Conservation (phyloP, 2,797 vertebrate genomes). For the Cheirogaleus major region DNA sequence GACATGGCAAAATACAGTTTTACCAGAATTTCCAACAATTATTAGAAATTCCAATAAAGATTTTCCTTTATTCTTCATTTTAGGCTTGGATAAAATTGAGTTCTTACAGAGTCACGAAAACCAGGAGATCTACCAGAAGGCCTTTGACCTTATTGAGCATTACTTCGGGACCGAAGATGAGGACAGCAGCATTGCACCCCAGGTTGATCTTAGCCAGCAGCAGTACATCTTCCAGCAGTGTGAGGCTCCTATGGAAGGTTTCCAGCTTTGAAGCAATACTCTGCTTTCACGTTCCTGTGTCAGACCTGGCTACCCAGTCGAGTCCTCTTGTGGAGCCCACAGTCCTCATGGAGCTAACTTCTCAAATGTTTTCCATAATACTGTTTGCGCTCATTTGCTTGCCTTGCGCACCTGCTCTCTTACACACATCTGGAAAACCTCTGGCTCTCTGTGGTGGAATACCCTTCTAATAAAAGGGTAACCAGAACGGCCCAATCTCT, state of each 20-base stretch:
- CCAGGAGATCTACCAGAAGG: constrained; percentile 99
- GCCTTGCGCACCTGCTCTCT: constrained; percentile 89
- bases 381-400: constrained; percentile 89
- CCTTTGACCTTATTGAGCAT: constrained; percentile 98
- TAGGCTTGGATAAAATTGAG: constrained; percentile 98
- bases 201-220: constrained; percentile 96
- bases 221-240: constrained; percentile 99
- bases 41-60: background rate
- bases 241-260: constrained; percentile 98
- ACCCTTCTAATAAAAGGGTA: constrained; percentile 83
- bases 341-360: constrained; percentile 87
- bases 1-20: background rate
- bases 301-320: constrained; percentile 79
- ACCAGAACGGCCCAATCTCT: constrained; percentile 81
- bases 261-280: constrained; percentile 93
- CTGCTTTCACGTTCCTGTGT: constrained; percentile 80
- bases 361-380: constrained; percentile 87
- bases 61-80: constrained; percentile 58
- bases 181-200: constrained; percentile 95
- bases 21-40: background rate
- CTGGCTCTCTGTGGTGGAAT: constrained; percentile 86
- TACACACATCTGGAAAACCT: constrained; percentile 88
- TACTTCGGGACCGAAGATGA: constrained; percentile 98
- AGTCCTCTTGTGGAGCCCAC: constrained; percentile 86
- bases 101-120: constrained; percentile 99